Conservation (phyloP, 2,888 invertebrate genomes). For the Diplazon laetatorius region DNA sequence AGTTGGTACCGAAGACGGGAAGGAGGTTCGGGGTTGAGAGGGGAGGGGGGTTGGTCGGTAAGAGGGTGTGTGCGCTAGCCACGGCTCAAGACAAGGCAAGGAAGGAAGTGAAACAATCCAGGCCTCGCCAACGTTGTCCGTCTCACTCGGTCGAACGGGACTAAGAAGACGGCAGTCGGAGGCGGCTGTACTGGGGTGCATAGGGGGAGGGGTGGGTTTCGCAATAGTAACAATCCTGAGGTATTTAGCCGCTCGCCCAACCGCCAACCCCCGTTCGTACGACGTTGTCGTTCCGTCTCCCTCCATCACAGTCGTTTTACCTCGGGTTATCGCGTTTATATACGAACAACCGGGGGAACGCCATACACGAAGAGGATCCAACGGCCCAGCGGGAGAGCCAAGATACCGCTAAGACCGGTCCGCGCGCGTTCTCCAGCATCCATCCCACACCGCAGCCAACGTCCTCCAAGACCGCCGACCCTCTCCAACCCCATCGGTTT, state of each 20-base stretch:
- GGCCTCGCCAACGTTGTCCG: constrained; percentile 19
- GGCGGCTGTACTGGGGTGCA: constrained; percentile 55
- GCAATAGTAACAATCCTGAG: constrained; percentile 83
- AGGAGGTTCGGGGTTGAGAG: constrained; percentile 22
- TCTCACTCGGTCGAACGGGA: constrained; percentile 27
- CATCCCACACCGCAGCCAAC: constrained; percentile 76
- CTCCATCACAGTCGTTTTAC: constrained; percentile 7
- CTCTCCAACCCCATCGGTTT: too few species aligned
- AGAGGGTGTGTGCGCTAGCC: constrained; percentile 50
- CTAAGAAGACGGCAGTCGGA: constrained; percentile 67
- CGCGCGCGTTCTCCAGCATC: constrained; percentile 77
- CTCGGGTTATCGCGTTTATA: constrained; percentile 34
- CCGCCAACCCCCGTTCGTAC: constrained; percentile 50
- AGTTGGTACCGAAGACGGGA: constrained; percentile 32
- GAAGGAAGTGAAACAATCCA: constrained; percentile 48
- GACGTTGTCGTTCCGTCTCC: constrained; percentile 28
- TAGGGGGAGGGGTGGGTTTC: constrained; percentile 75
- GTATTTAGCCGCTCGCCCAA: constrained; percentile 81
- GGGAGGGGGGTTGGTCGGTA: too few species aligned
- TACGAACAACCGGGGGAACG: constrained; percentile 51
- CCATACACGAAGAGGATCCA: constrained; percentile 40
- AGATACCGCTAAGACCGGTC: constrained; percentile 82
- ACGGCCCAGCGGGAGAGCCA: constrained; percentile 73
- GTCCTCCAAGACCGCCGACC: constrained; percentile 67
- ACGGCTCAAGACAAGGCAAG: constrained; percentile 48